Base-by-base conservation (phyloP, 2,888 invertebrate species). In the Amaurobius ferox region DNA sequence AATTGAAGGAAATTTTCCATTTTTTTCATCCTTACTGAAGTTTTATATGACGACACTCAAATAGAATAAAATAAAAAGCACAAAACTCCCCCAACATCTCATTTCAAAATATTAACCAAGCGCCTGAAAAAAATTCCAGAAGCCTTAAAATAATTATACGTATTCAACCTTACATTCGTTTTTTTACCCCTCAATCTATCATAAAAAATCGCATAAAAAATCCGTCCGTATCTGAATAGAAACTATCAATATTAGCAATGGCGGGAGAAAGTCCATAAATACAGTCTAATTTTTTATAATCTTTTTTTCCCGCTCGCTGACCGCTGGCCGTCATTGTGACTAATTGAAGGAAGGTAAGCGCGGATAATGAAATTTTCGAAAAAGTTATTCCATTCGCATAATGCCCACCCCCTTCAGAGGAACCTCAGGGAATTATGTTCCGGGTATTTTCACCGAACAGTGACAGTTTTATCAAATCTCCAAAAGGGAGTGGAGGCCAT, bases 381-480 rank as follows among this genome's bases (percentile, higher is more conserved):
- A 55, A 72, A 83, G 55, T 78, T 78, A 85, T 85, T 77, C 83
- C 77, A 85, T 72, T 85, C 83, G 66, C 83, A 77, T 85, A 77
- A 77, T 77, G 83, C 81, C 70, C 44, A n/a, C 67, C 64, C 73
- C 62, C 61, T 62, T 39, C 68, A 40, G n/a, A 3, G 44, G 28
- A 40, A 23, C 83, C 30, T n/a, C 13, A 26, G 67, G 77, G 66
- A 74, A 32, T 72, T 39, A 13, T 48, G 35, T 72, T 64, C 77
- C 68, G 72, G 67, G 67, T 40, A 29, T 73, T 73, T 80, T 73
- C 70, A 70, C 35, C 71, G 39, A 2, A 32, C 76, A 85, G 83
- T 85, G 83, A 77, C 83, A 85, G 77, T 85, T 85, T 83, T 72
- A 85, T 85, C 83, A 85, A 85, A 85, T 85, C 83, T 71, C 29